Conservation (phyloP, 2,797 vertebrate genomes). For the Microcaecilia unicolor region DNA sequence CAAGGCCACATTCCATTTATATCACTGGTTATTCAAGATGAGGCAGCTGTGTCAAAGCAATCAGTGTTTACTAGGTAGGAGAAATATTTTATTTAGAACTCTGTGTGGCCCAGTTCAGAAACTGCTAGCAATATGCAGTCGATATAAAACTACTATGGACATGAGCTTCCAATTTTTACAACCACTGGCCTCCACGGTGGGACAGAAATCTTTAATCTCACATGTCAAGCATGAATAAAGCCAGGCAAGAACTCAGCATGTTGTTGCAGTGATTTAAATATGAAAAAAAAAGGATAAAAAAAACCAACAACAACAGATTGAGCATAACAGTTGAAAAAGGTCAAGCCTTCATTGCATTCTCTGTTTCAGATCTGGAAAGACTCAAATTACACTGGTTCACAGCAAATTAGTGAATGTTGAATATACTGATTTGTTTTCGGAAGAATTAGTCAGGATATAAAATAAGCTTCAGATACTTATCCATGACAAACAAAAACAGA, state of each 20-base stretch:
- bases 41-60: neutral
- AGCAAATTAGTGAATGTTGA: too few species aligned
- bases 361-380: too few species aligned
- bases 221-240: slow-evolving; percentile 34
- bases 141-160: slow-evolving; percentile 24
- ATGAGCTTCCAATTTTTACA: slow-evolving; percentile 33
- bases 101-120: slow-evolving; percentile 5
- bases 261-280: too few species aligned
- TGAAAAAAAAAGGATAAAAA: too few species aligned
- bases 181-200: slow-evolving; percentile 22
- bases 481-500: too few species aligned
- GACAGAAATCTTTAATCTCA: slow-evolving; percentile 30
- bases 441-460: too few species aligned
- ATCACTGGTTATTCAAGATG: neutral
- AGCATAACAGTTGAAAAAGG: too few species aligned
- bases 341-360: too few species aligned
- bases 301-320: too few species aligned
- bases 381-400: too few species aligned
- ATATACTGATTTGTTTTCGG: too few species aligned
- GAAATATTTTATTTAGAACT: slow-evolving; percentile 16
- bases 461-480: too few species aligned
- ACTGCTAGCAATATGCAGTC: neutral
- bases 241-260: slow-evolving; percentile 24
- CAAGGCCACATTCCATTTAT: neutral
- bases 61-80: neutral